These are phyloP conservation scores for Enteromius afrohamiltoni DNA, from an alignment of 2,797 vertebrate genomes.

Conservation along the genomic window DNA sequence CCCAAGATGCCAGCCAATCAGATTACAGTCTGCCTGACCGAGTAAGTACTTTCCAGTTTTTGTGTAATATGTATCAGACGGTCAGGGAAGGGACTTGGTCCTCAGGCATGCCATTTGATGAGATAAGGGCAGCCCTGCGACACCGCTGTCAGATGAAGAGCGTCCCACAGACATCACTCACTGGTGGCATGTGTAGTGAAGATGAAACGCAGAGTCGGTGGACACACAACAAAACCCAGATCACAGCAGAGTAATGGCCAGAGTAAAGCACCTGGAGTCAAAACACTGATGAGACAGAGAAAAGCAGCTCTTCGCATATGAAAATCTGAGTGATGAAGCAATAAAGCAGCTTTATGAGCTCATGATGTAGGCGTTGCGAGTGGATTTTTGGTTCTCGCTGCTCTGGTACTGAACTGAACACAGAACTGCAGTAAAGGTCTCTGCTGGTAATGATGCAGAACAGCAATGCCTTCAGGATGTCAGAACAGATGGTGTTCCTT, in stretches of 20 bases:
- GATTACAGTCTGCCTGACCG: not conserved
- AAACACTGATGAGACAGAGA: constrained; percentile 5
- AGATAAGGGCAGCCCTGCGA: not conserved
- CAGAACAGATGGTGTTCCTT: constrained; percentile 34
- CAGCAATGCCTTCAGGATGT: not conserved
- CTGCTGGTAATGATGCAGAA: constrained; percentile 27
- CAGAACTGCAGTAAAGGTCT: constrained; percentile 19
- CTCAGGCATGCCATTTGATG: not conserved
- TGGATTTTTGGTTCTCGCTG: not conserved
- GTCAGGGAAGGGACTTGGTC: not conserved
- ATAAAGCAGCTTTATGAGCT: constrained; percentile 28
- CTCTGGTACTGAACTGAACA: constrained; percentile 19
- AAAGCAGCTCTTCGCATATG: constrained; percentile 4
- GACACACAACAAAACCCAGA: constrained; percentile 21
- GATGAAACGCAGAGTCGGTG: constrained; percentile 12
- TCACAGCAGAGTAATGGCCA: constrained; percentile 20
- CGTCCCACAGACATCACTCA: not conserved
- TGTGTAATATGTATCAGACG: not conserved
- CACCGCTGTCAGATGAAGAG: not conserved
- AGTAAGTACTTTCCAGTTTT: not conserved
- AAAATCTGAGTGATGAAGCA: constrained; percentile 21
- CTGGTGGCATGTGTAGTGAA: constrained; percentile 15
- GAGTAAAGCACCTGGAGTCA: constrained; percentile 36
- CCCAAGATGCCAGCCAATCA: not conserved
- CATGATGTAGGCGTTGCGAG: not conserved